phyloP scores from a whole-genome alignment of 2,113 vertebrate genomes.

The Drymodes brunneopygia region DNA sequence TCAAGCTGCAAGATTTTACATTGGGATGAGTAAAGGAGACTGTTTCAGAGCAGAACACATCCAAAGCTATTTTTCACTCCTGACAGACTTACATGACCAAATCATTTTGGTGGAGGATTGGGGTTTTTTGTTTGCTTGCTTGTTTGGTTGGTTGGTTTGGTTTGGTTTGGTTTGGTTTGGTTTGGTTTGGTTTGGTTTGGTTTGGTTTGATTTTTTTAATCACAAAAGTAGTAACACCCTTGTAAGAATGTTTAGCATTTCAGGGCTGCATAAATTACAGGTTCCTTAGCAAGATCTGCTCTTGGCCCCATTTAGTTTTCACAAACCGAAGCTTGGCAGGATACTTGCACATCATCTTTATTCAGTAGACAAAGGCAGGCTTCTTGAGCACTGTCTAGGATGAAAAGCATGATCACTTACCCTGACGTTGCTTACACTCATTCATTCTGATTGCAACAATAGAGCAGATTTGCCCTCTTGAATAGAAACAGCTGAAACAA shows the following conservation, averaged over 20 bases:
- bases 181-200: no score
- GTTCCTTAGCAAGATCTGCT: neutral
- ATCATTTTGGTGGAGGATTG: neutral
- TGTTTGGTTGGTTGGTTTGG: neutral
- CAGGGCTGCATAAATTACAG: neutral
- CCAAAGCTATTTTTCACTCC: neutral
- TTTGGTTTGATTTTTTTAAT: neutral
- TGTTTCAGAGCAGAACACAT: neutral
- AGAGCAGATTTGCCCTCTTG: neutral
- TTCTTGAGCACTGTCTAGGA: neutral
- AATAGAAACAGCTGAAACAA: neutral
- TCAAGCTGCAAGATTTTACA: neutral
- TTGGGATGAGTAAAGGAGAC: neutral
- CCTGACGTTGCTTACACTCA: neutral
- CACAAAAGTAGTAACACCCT: neutral
- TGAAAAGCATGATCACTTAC: neutral
- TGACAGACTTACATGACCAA: neutral
- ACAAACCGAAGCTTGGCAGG: neutral
- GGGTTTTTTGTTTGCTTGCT: rapidly evolving
- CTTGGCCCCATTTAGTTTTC: neutral
- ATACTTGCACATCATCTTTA: neutral
- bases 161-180: neutral
- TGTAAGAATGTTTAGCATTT: neutral
- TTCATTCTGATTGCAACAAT: neutral
- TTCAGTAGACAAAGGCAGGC: neutral